A percentile compares a stretch with the other conserved stretches of the same genome.
Conservation (phyloP, 1,140 invertebrate genomes). For the Drosophila funebris region DNA sequence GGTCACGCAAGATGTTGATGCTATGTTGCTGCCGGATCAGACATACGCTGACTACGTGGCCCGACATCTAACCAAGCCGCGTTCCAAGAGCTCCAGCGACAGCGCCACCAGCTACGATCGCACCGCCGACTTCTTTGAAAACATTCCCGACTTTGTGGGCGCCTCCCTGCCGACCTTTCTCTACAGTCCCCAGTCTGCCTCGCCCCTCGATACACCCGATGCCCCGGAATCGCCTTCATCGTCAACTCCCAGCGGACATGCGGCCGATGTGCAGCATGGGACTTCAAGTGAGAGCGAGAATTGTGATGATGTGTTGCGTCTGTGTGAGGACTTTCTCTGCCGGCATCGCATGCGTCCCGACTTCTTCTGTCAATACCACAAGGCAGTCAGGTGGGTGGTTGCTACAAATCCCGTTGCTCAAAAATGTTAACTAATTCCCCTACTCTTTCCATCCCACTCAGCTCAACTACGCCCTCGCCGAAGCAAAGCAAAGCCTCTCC, state of each 20-base stretch:
- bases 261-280: constrained; percentile 17
- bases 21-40: constrained; percentile 88
- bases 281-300: constrained; percentile 48
- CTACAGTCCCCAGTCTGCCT: constrained; percentile 19
- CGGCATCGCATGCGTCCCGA: constrained; percentile 87
- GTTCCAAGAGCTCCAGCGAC: constrained; percentile 30
- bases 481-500: constrained; percentile 62
- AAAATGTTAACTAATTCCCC: not conserved
- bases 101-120: constrained; percentile 63
- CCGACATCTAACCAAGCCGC: constrained; percentile 43
- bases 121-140: constrained; percentile 76
- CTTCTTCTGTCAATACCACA: constrained; percentile 86
- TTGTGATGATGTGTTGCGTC: constrained; percentile 84
- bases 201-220: not conserved
- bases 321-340: constrained; percentile 87
- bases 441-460: not conserved
- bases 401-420: not conserved
- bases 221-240: not conserved
- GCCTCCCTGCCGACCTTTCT: constrained; percentile 63
- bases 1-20: constrained; percentile 71
- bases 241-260: not conserved
- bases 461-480: constrained; percentile 61
- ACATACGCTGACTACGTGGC: constrained; percentile 85
- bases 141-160: constrained; percentile 76
- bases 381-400: constrained; percentile 72